Percentiles rank a stretch among this genome's conserved stretches.
Evolutionary conservation across 1,140 invertebrate genomes (phyloP).

Genomic region (Coboldia fuscipes): DNA sequence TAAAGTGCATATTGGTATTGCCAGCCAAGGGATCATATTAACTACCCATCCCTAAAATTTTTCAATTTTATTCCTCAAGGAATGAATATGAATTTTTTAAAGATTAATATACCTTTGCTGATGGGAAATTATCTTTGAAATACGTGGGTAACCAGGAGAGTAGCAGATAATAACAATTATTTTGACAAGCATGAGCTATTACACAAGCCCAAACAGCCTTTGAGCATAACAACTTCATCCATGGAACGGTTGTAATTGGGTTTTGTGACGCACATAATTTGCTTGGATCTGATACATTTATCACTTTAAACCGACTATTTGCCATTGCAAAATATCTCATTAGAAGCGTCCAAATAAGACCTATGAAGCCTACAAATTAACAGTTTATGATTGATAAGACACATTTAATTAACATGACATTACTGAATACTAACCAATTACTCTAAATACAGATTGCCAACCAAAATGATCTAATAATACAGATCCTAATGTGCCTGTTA

Average conservation of each 20-base stretch:
- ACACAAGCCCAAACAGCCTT: slow-evolving; percentile 35
- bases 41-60: slow-evolving; percentile 31
- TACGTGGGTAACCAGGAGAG: slow-evolving; percentile 58
- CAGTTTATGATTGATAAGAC: background rate
- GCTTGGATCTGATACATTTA: slow-evolving; percentile 16
- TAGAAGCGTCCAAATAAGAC: slow-evolving; percentile 16
- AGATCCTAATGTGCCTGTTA: slow-evolving; percentile 46
- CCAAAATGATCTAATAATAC: slow-evolving; percentile 40
- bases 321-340: slow-evolving; percentile 20
- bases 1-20: slow-evolving; percentile 39
- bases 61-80: background rate
- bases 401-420: background rate
- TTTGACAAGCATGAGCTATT: slow-evolving; percentile 50
- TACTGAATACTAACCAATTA: slow-evolving; percentile 26
- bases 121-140: slow-evolving; percentile 50
- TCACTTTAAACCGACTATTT: slow-evolving; percentile 14
- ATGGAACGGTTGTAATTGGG: slow-evolving; percentile 12
- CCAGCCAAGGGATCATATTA: slow-evolving; percentile 52
- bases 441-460: slow-evolving; percentile 44
- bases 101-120: slow-evolving; percentile 22
- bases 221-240: slow-evolving; percentile 15
- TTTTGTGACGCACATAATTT: slow-evolving; percentile 8
- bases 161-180: slow-evolving; percentile 52
- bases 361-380: slow-evolving; percentile 14
- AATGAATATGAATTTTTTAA: too few species aligned